Conservation (phyloP, 2,888 invertebrate species). For the Dryobota labecula region DNA sequence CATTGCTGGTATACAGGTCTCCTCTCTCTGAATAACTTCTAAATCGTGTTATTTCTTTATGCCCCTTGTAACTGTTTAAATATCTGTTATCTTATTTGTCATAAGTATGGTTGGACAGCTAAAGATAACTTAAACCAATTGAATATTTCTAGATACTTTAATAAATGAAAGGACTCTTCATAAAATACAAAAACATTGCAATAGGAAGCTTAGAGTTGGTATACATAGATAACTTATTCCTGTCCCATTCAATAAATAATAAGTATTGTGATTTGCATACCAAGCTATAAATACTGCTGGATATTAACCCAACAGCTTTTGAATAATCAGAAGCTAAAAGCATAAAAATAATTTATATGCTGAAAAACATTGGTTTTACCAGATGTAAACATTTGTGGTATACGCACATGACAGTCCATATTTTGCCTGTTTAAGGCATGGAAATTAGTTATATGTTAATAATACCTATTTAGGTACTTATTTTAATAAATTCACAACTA, state of each 20-base stretch:
- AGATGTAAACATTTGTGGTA: too few species aligned
- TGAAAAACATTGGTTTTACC: too few species aligned
- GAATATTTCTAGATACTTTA: constrained; percentile 20
- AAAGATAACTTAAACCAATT: constrained; percentile 38
- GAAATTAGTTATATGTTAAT: too few species aligned
- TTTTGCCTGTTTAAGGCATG: too few species aligned
- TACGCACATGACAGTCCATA: too few species aligned
- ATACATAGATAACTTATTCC: neutral
- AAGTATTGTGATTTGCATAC: neutral
- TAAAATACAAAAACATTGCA: neutral
- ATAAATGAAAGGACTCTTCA: neutral
- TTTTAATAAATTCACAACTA: too few species aligned
- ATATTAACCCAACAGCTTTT: neutral
- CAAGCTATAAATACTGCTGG: neutral
- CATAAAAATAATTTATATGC: too few species aligned
- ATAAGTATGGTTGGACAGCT: constrained; percentile 27
- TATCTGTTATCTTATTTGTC: constrained; percentile 45
- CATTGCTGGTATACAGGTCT: too few species aligned
- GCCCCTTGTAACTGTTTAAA: constrained; percentile 19
- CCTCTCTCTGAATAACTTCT: too few species aligned
- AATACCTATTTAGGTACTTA: too few species aligned
- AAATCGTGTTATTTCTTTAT: constrained; percentile 23
- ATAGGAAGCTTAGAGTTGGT: neutral
- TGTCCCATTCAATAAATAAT: neutral
- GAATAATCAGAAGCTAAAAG: neutral